Percentiles rank a stretch among this genome's conserved stretches.
Evolutionary conservation across 2,797 vertebrate species (phyloP).

Genomic region (Tenualosa thibaudeaui): DNA sequence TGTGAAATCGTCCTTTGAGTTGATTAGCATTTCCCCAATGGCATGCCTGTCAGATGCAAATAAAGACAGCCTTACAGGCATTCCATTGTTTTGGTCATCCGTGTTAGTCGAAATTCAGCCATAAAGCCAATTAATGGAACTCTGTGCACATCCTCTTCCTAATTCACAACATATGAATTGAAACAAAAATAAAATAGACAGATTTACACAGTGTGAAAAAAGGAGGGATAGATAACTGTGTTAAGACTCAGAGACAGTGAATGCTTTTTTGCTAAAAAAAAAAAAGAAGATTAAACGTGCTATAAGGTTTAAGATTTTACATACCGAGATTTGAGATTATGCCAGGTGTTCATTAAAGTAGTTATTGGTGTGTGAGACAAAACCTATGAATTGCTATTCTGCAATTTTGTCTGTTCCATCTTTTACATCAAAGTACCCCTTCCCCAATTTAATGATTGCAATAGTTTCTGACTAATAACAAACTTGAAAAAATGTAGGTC

Average conservation of each 20-base stretch:
- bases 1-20: slow-evolving; percentile 35
- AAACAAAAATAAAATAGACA: slow-evolving; percentile 6
- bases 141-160: slow-evolving; percentile 24
- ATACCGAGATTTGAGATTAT: background rate
- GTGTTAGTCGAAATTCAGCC: slow-evolving; percentile 29
- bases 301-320: background rate
- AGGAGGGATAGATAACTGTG: background rate
- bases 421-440: background rate
- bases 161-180: slow-evolving; percentile 32
- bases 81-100: slow-evolving; percentile 31
- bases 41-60: slow-evolving; percentile 38
- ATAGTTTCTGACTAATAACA: background rate
- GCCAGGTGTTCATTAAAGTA: background rate
- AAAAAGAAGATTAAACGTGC: too few species aligned
- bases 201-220: background rate
- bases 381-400: background rate
- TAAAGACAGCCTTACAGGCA: slow-evolving; percentile 28
- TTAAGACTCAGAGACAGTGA: background rate
- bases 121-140: background rate
- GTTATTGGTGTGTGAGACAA: too few species aligned
- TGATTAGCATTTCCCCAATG: slow-evolving; percentile 16
- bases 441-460: background rate
- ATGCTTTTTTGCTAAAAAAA: too few species aligned
- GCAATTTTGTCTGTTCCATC: background rate
- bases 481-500: background rate